Evolutionary conservation across 2,797 vertebrate genomes (phyloP), one percentile per base, ranked within the genome.

Genomic region (Falco naumanni): DNA sequence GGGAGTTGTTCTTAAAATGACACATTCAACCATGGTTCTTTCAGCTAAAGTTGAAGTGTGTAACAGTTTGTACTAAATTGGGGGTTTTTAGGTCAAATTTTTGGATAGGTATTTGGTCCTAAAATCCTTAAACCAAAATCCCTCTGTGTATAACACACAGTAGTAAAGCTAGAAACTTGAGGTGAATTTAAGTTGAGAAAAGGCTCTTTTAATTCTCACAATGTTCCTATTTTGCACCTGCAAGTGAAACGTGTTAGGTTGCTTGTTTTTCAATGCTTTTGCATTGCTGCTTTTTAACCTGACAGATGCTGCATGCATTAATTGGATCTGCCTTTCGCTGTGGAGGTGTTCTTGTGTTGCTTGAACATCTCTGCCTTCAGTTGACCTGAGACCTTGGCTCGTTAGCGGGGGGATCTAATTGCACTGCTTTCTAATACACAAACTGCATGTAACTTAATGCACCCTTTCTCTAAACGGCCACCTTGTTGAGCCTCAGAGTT

Each of bases 391-490:
- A 53, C 66, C 51, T 53, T 53, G 66, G 72, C 92, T 96, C 7
- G 16, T 90, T 95, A 69, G 66, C 63, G 69, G 15, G 19, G 53
- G 48, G 89, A 69, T 86, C 79, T 86, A 66, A 69, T 81, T 76
- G 87, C 90, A 57, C 33, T 22, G 53, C 70, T 96, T 87, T 88
- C 61, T 56, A 17, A 54, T 20, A 74, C 64, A 22, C 80, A 10
- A 34, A 47, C 84, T 94, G 96, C 98, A 97, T 84, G 97, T 70
- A 56, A 50, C 75, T 85, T 77, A 31, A 26, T 16, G 81, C 89
- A 80, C 37, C 66, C 56, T 64, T 41, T 84, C 91, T 86, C 83
- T 65, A 25, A 77, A 70, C 53, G 24, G n/a, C 65, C 79, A 77
- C 71, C 77, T 17, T 86, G 72, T 9, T 9, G 4, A 95, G 82